phyloP scores from a whole-genome alignment of 2,113 vertebrate species.

The Pseudois nayaur region DNA sequence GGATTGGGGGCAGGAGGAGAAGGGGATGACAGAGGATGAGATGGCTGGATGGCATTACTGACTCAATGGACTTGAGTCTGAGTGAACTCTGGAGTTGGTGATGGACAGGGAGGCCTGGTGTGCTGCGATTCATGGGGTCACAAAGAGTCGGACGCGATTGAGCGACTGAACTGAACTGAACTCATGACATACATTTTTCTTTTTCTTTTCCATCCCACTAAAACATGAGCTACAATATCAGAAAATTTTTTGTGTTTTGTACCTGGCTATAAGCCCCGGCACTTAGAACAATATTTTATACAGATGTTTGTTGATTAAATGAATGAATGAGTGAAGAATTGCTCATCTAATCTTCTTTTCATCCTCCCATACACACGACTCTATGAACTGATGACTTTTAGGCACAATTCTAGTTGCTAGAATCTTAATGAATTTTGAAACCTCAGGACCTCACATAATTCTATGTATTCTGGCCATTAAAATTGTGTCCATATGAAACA shows the following conservation, averaged over 20 bases:
- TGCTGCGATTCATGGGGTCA: too few species aligned
- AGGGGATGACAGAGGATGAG: too few species aligned
- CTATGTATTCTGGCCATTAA: not conserved
- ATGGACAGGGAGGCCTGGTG: too few species aligned
- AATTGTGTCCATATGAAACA: not conserved
- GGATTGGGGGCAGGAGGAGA: too few species aligned
- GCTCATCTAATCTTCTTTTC: not conserved
- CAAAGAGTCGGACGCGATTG: too few species aligned
- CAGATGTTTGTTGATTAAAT: not conserved
- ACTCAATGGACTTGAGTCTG: too few species aligned
- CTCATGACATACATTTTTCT: not conserved
- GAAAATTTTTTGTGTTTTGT: not conserved
- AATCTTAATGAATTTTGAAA: slow-evolving; percentile 1
- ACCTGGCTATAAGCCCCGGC: not conserved
- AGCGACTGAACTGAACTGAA: not conserved
- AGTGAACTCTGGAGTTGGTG: too few species aligned
- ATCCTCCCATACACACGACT: not conserved
- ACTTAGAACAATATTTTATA: not conserved
- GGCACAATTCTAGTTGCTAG: not conserved
- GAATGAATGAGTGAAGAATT: not conserved
- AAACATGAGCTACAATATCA: not conserved
- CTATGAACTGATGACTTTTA: not conserved
- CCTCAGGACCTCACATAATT: not conserved
- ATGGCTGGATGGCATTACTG: too few species aligned
- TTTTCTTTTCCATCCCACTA: not conserved